A percentile compares a stretch with the other conserved stretches of the same genome.
These are phyloP conservation scores for Willowsia nigromaculata DNA, from an alignment of 2,888 invertebrate genomes.

Conservation along the genomic window DNA sequence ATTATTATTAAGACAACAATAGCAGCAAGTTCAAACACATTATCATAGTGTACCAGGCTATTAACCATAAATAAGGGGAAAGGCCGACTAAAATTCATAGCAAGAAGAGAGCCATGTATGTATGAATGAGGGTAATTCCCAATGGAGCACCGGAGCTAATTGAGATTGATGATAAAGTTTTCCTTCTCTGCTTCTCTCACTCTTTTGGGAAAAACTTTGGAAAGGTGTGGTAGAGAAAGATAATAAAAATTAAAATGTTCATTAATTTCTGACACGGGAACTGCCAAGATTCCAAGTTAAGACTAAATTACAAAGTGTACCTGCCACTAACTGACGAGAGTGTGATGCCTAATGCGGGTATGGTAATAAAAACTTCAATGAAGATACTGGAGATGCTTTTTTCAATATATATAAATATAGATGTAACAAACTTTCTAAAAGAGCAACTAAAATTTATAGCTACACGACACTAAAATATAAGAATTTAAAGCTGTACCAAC, in stretches of 20 bases:
- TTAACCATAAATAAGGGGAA: constrained; percentile 18
- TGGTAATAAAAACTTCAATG: too few relatives aligned
- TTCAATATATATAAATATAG: too few relatives aligned
- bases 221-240: constrained; percentile 60
- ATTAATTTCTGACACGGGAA: constrained; percentile 61
- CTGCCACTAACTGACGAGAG: background rate
- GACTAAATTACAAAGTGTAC: constrained; percentile 40
- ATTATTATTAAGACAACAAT: constrained; percentile 16
- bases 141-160: constrained; percentile 64
- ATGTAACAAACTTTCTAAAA: too few relatives aligned
- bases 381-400: too few relatives aligned
- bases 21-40: constrained; percentile 21
- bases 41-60: constrained; percentile 25
- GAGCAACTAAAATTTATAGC: too few relatives aligned
- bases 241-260: constrained; percentile 69
- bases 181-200: background rate
- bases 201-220: constrained; percentile 17
- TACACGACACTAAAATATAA: too few relatives aligned
- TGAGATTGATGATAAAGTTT: constrained; percentile 66
- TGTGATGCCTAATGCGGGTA: background rate
- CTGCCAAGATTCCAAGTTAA: constrained; percentile 27
- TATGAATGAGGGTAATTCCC: constrained; percentile 53
- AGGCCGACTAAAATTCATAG: background rate
- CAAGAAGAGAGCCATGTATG: background rate
- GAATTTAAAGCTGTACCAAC: too few relatives aligned